phyloP scores from a whole-genome alignment of 1,140 invertebrate genomes.

The Drosophila saltans region DNA sequence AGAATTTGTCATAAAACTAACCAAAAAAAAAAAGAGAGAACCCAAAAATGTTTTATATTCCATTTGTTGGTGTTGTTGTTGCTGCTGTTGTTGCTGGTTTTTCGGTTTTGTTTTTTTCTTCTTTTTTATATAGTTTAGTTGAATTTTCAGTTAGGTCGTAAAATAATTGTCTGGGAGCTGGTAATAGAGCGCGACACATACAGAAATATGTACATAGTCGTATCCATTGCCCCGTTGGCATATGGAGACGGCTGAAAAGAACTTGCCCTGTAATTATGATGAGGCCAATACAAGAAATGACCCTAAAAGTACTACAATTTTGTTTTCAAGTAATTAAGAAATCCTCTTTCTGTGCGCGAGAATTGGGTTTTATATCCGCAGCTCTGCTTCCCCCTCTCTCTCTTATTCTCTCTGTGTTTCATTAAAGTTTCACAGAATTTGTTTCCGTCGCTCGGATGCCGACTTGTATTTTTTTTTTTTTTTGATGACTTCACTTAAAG shows the following conservation, averaged over 20 bases:
- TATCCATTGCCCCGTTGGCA: conserved; percentile 58
- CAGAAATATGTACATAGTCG: neutral
- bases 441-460: conserved; percentile 34
- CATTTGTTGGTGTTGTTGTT: neutral
- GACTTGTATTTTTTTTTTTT: conserved; percentile 59
- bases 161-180: conserved; percentile 73
- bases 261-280: conserved; percentile 76
- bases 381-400: conserved; percentile 13
- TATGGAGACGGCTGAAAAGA: conserved; percentile 49
- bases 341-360: conserved; percentile 61
- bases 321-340: conserved; percentile 74
- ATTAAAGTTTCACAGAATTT: conserved; percentile 77
- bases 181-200: conserved; percentile 76
- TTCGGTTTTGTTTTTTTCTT: neutral
- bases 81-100: neutral
- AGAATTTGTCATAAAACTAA: conserved; percentile 60
- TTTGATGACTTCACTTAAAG: conserved; percentile 81
- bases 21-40: neutral
- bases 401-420: neutral
- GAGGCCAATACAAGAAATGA: conserved; percentile 78
- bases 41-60: conserved; percentile 13
- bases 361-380: conserved; percentile 64
- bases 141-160: conserved; percentile 72
- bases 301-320: conserved; percentile 62
- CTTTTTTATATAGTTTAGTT: conserved; percentile 47